Evolutionary conservation across 1,140 invertebrate species (phyloP).

Genomic region (Paramacrobiotus metropolitanus): DNA sequence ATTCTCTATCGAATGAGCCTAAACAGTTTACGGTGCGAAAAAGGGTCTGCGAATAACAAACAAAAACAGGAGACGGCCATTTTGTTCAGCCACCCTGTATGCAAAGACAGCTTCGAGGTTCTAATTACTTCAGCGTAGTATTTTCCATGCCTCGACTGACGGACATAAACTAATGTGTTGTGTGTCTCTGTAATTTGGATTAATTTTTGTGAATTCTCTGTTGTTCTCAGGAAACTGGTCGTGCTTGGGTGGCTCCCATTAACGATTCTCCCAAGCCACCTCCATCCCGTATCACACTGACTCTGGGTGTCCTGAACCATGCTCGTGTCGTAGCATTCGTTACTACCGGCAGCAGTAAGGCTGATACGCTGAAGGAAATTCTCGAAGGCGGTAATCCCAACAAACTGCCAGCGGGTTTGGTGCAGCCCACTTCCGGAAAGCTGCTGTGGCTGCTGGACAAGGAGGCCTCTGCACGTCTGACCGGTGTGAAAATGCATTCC

Average conservation of each 20-base stretch:
- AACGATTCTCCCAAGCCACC: slow-evolving; percentile 88
- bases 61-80: too few relatives aligned
- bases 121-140: too few relatives aligned
- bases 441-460: slow-evolving; percentile 55
- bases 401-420: slow-evolving; percentile 39
- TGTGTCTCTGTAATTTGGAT: too few relatives aligned
- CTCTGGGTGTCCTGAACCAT: slow-evolving; percentile 71
- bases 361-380: slow-evolving; percentile 61
- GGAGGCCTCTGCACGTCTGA: slow-evolving; percentile 31
- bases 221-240: slow-evolving; percentile 12
- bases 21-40: too few relatives aligned
- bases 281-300: slow-evolving; percentile 64
- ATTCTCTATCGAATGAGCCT: too few relatives aligned
- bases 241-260: slow-evolving; percentile 50
- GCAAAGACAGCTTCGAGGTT: too few relatives aligned
- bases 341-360: slow-evolving; percentile 54
- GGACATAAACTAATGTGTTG: too few relatives aligned
- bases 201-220: slow-evolving; percentile 7
- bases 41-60: too few relatives aligned
- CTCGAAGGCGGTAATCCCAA: slow-evolving; percentile 38
- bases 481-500: neutral
- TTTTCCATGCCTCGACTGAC: too few relatives aligned
- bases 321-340: slow-evolving; percentile 60
- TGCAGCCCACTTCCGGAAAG: slow-evolving; percentile 39
- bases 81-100: too few relatives aligned